Conservation (phyloP, 2,113 vertebrate species). For the zebrafish (Danio rerio) region GRCz12tu NC_133176.1:17829501-17830000, state of each 20-base stretch:
- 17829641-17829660: conserved; percentile 27
- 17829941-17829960: conserved; percentile 37
- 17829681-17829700: conserved; percentile 12
- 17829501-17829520: neutral
- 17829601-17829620: conserved; percentile 42
- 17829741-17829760: conserved; percentile 35
- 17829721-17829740: conserved; percentile 15
- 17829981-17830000: conserved; percentile 31
- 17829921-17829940: conserved; percentile 47
- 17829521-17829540: conserved; percentile 18
- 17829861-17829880: conserved; percentile 28
- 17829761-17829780: conserved; percentile 42
- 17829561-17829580: conserved; percentile 28
- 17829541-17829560: neutral
- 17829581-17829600: conserved; percentile 44
- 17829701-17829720: conserved; percentile 34
- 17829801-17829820: conserved; percentile 7
- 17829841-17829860: conserved; percentile 24
- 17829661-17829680: conserved; percentile 25
- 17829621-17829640: conserved; percentile 41
- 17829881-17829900: conserved; percentile 45
- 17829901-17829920: conserved; percentile 49
- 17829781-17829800: conserved; percentile 10
- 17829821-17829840: conserved; percentile 32
- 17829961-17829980: conserved; percentile 27